Evolutionary conservation across 2,888 invertebrate genomes (phyloP).

Genomic region (Entomobrya proxima): DNA sequence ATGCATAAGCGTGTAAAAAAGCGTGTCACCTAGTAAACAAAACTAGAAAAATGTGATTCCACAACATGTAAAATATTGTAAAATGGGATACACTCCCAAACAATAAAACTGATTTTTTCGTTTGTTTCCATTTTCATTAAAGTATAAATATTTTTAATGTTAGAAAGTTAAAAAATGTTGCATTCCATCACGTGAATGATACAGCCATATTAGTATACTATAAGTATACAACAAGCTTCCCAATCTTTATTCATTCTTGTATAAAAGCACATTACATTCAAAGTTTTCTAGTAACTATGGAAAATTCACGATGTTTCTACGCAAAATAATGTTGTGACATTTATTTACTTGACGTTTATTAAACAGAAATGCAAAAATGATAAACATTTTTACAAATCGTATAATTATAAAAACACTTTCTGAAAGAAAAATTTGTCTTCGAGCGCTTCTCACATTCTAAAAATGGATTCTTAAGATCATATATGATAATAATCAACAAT

Average conservation of each 20-base stretch:
- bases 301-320: background rate
- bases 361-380: constrained; percentile 29
- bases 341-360: constrained; percentile 45
- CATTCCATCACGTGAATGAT: constrained; percentile 6
- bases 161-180: too few species aligned
- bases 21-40: too few species aligned
- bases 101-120: too few species aligned
- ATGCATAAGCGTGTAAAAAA: too few species aligned
- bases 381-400: constrained; percentile 18
- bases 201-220: background rate
- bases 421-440: constrained; percentile 31
- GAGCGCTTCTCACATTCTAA: constrained; percentile 49
- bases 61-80: too few species aligned
- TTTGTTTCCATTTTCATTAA: too few species aligned
- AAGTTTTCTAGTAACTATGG: background rate
- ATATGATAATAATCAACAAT: background rate
- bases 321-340: constrained; percentile 50
- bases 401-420: constrained; percentile 16
- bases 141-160: too few species aligned
- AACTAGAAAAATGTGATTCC: too few species aligned
- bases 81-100: too few species aligned
- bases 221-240: background rate
- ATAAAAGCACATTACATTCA: background rate
- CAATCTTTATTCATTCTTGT: too few species aligned
- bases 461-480: background rate